Evolutionary conservation across 2,113 vertebrate species (phyloP), one percentile per base, ranked within the genome.

Genomic region (Eptesicus fuscus): DNA sequence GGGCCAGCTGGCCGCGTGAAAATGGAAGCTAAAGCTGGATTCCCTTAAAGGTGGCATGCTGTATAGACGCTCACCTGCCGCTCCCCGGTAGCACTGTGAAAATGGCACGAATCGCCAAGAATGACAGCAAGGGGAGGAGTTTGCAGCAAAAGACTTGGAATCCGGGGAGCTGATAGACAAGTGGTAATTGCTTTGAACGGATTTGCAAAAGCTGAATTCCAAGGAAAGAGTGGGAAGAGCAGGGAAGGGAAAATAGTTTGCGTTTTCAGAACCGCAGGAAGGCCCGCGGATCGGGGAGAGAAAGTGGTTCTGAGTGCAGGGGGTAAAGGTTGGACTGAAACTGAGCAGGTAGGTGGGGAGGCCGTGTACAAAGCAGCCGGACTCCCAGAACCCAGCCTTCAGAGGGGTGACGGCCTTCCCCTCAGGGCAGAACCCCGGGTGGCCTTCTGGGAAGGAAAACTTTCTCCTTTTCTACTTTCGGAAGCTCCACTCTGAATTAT

Each of bases 131-230:
- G 42, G 42, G 42, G 63, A 83, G 78, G 42, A 51, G 51, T 76
- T 4, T 2, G 5, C 0, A 53, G 16, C 7, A 12, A 61, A 71
- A 74, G 82, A 61, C 30, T 42, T 59, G 63, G 76, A 80, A 63
- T 30, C 49, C 13, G 79, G 56, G 65, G 73, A 80, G 65, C 32
- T 28, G 53, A 77, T 8, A 30, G 87, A 71, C 76, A 83, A 70
- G 83, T 56, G 90, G 61, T 35, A 61, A 80, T 2, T 53, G 42
- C 86, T 28, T 47, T 67, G 22, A 92, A 49, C n/a, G 94, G 74
- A 77, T 59, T 59, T 61, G 30, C 12, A 91, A 77, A 91, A 89
- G 25, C 74, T 67, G 42, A 42, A 30, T 65, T 13, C 23, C 42
- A 1, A 8, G 25, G 35, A 44, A 82, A 73, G 88, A 70, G 53